A percentile compares a stretch with the other conserved stretches of the same genome.
Conservation (phyloP, 2,797 vertebrate genomes). For the Hippoglossus hippoglossus region DNA sequence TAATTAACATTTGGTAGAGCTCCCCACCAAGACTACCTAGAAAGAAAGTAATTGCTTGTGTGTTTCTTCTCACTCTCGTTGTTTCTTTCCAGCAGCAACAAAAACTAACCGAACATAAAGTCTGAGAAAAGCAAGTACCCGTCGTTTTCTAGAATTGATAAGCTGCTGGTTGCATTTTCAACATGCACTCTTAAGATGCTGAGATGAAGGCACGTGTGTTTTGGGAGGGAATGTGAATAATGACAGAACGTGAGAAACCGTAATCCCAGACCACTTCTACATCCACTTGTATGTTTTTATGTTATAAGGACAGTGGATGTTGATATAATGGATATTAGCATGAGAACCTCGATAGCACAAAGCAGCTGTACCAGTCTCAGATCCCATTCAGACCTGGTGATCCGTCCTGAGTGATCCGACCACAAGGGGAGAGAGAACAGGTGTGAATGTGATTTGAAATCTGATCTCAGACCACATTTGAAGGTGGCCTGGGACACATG, state of each 20-base stretch:
- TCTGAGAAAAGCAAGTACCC: neutral
- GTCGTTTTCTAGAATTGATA: constrained; percentile 1
- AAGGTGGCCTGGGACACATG: no score
- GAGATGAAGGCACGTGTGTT: neutral
- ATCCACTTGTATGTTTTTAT: no score
- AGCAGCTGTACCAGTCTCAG: no score
- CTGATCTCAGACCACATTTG: no score
- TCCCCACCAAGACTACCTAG: neutral
- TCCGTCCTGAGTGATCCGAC: no score
- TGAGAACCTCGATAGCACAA: no score
- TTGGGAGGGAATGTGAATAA: neutral
- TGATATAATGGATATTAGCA: no score
- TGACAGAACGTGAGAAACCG: neutral
- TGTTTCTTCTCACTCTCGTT: neutral
- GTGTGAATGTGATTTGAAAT: no score
- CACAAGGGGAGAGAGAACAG: no score
- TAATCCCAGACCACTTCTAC: no score
- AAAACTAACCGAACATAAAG: neutral
- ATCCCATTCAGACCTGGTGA: no score
- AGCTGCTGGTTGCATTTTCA: constrained; percentile 6
- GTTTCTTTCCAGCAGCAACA: constrained; percentile 2
- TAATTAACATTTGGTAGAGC: neutral
- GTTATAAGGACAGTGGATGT: no score
- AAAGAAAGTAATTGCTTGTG: neutral
- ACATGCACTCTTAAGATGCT: neutral